phyloP scores from a whole-genome alignment of 2,113 vertebrate genomes.

The Barbus barbus region DNA sequence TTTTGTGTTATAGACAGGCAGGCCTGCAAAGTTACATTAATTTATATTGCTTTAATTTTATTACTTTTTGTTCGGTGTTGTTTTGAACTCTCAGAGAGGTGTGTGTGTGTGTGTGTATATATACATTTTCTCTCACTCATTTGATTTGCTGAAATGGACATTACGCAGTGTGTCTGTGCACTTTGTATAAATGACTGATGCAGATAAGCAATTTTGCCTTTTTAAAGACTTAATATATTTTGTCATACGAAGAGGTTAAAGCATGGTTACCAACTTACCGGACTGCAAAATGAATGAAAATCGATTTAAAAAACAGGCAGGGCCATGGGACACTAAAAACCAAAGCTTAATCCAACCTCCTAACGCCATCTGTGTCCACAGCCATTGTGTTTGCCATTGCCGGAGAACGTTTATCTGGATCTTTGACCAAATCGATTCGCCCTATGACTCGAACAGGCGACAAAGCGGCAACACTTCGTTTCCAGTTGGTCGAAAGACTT shows the following conservation, averaged over 20 bases:
- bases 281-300: conserved; percentile 19
- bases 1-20: conserved; percentile 73
- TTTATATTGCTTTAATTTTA: conserved; percentile 68
- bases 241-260: conserved; percentile 44
- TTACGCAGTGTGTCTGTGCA: conserved; percentile 72
- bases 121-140: conserved; percentile 7
- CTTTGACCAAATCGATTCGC: conserved; percentile 3
- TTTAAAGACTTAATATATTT: conserved; percentile 57
- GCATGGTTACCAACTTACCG: conserved; percentile 30
- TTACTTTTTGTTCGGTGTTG: conserved; percentile 16
- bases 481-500: conserved; percentile 1
- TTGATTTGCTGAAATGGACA: conserved; percentile 60
- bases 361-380: background rate
- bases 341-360: conserved; percentile 34
- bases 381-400: background rate
- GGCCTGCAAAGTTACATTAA: conserved; percentile 75
- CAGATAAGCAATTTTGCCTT: conserved; percentile 64
- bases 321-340: conserved; percentile 34
- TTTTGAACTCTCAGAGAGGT: conserved; percentile 19
- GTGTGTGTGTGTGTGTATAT: conserved; percentile 36
- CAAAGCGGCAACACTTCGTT: background rate
- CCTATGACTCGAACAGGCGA: background rate
- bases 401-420: conserved; percentile 3
- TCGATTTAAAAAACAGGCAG: background rate
- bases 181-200: conserved; percentile 69